Evolutionary conservation across 2,113 vertebrate genomes (phyloP), one percentile per base, ranked within the genome.

Genomic region (Benitochromis conjunctus): DNA sequence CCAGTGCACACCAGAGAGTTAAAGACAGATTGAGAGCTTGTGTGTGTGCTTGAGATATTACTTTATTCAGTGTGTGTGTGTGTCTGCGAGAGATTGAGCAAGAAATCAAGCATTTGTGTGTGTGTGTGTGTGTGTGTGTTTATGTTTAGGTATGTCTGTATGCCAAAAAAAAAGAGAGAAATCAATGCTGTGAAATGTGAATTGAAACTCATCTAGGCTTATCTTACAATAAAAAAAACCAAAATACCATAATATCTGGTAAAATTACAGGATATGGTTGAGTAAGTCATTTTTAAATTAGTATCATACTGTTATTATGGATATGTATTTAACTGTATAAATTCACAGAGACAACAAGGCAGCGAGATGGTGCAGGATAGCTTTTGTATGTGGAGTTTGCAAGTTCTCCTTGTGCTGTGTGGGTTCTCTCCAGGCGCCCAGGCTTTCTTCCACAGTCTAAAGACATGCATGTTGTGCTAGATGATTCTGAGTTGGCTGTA

Each of bases 21-120:
- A 81, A 85, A 88, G 88, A 88, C 90, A 90, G 88, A 90, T 82
- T 85, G 88, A 83, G 88, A 84, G 84, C 80, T 66, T 66, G 84
- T 88, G 83, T 84, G 79, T 81, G 88, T 83, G 81, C 81, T 55
- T 90, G 80, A 82, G 88, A 79, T 89, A 56, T 86, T 85, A 86
- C 79, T 93, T 86, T 76, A 81, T 91, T 79, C 54, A 81, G 31
- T 79, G 82, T 84, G 79, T 26, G 66, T 31, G 55, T 85, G 51
- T 51, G 78, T 38, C 16, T 80, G 80, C n/a, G 19, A 74, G 55
- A 91, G 66, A 90, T 83, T 80, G 85, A 81, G 86, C 84, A 53
- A 79, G 83, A 85, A 84, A 80, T 58, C 3, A 54, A 81, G 80
- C 36, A 56, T 21, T 12, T 78, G 36, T 64, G 79, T 62, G 79